Evolutionary conservation across 2,113 vertebrate genomes (phyloP).

Genomic region (Odocoileus virginianus): DNA sequence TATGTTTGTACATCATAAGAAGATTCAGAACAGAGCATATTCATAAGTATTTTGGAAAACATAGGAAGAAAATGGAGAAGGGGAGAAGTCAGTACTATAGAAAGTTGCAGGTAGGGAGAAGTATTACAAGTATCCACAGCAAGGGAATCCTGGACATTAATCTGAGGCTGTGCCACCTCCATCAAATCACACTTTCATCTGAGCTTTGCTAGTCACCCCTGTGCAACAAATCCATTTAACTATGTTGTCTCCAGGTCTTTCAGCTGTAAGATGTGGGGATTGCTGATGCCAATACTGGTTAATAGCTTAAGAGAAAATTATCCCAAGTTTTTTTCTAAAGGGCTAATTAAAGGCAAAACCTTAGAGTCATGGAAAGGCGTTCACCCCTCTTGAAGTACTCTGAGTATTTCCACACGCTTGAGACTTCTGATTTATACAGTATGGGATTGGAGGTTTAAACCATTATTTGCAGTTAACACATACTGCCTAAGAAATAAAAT

Average conservation of each 20-base stretch:
- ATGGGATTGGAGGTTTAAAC: slow-evolving; percentile 69
- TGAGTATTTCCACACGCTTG: slow-evolving; percentile 50
- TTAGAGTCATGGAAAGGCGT: slow-evolving; percentile 31
- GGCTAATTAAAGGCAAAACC: slow-evolving; percentile 44
- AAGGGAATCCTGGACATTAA: not conserved
- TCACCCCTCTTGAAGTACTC: slow-evolving; percentile 26
- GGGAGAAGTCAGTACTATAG: not conserved
- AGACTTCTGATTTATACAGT: slow-evolving; percentile 62
- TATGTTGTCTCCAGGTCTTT: not conserved
- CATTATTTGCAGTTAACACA: slow-evolving; percentile 75
- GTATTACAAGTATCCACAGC: not conserved
- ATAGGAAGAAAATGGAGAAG: not conserved
- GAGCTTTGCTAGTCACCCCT: not conserved
- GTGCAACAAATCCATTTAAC: not conserved
- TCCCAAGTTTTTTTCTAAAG: not conserved
- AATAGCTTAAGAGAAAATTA: slow-evolving; percentile 15
- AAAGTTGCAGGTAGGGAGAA: not conserved
- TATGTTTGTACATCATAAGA: not conserved
- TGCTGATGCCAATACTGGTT: not conserved
- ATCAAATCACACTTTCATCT: not conserved
- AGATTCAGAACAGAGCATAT: not conserved
- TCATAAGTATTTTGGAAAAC: not conserved
- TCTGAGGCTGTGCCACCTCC: not conserved
- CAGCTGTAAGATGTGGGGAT: not conserved
- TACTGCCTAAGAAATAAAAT: slow-evolving; percentile 74